Base-by-base conservation (phyloP, 2,888 invertebrate genomes). In the Drosophila subsilvestris region DNA sequence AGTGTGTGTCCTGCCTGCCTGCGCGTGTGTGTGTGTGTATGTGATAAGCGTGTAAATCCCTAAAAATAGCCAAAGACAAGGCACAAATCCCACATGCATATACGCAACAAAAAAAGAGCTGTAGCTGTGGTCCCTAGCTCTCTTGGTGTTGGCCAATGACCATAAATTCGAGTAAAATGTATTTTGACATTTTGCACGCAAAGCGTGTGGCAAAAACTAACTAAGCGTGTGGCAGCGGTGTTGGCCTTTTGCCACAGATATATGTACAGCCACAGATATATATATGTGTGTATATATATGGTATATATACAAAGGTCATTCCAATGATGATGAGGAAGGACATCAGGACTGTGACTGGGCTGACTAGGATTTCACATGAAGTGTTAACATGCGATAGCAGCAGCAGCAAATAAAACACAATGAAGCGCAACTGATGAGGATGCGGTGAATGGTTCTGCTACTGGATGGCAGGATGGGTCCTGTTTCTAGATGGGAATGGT, bases 141-240 rank as follows among this genome's bases (percentile, higher is more conserved):
- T 66, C 68, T 61, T 71, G 57, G 29, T 63, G 63, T 79, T 74
- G 79, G 44, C 75, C 81, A 78, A 78, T 80, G 80, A 78, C 82
- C 85, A 86, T 85, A 85, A 85, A 86, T 86, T 85, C 85, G 80
- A 85, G 80, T 78, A 74, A 86, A 85, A 85, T 85, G 78, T 85
- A 85, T 85, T 85, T 86, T 85, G 85, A 85, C 85, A 85, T 86
- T 85, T 86, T 79, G 84, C 81, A 84, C 84, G 84, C 81, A 81
- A 75, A 82, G 76, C 66, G 63, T 62, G 73, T 61, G 57, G 54
- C 53, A 55, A 55, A 67, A 75, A 61, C 74, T 75, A 80, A 80
- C 83, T 83, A 86, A 83, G 80, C 80, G 76, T 75, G 76, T 22
- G 27, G 71, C 69, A 72, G 72, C 77, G 63, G 27, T 27, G 27